A percentile compares a stretch with the other conserved stretches of the same genome.
Evolutionary conservation across 2,888 invertebrate species (phyloP).

Genomic region (Caenorhabditis zanzibari): DNA sequence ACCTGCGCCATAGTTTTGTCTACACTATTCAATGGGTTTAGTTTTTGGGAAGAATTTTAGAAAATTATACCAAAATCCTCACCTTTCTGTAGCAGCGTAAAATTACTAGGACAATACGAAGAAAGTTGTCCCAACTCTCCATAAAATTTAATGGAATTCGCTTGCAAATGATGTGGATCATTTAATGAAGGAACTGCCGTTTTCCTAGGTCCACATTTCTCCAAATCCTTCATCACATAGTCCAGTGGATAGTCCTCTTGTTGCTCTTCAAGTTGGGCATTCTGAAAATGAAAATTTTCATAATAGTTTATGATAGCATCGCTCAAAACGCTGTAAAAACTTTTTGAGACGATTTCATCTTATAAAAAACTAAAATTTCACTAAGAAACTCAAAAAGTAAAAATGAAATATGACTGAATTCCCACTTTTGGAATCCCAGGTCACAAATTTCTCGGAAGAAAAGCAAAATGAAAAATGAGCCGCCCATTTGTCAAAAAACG

Average conservation of each 20-base stretch:
- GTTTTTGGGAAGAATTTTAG: too few relatives aligned
- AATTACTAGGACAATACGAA: slow-evolving; percentile 74
- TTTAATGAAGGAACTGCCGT: slow-evolving; percentile 32
- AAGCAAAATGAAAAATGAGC: slow-evolving; percentile 25
- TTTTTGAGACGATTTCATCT: too few relatives aligned
- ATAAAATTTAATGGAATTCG: slow-evolving; percentile 62
- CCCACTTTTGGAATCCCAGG: neutral
- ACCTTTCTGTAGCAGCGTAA: slow-evolving; percentile 69
- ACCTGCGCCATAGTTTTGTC: too few relatives aligned
- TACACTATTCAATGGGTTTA: too few relatives aligned
- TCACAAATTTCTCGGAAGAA: neutral
- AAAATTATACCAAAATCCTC: neutral
- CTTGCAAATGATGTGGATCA: slow-evolving; percentile 57
- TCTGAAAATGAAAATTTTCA: slow-evolving; percentile 47
- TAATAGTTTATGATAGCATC: too few relatives aligned
- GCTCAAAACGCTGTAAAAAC: too few relatives aligned
- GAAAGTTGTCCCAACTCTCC: slow-evolving; percentile 77
- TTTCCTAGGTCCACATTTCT: slow-evolving; percentile 52
- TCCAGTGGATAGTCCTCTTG: slow-evolving; percentile 66
- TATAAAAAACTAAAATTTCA: too few relatives aligned
- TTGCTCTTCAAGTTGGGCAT: slow-evolving; percentile 68
- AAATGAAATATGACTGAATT: too few relatives aligned
- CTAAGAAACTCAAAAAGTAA: too few relatives aligned
- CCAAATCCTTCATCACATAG: slow-evolving; percentile 62
- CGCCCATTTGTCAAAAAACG: slow-evolving; percentile 46